These are phyloP conservation scores for Rousettus madagascariensis DNA, from an alignment of 2,797 vertebrate genomes.

Conservation along the genomic window DNA sequence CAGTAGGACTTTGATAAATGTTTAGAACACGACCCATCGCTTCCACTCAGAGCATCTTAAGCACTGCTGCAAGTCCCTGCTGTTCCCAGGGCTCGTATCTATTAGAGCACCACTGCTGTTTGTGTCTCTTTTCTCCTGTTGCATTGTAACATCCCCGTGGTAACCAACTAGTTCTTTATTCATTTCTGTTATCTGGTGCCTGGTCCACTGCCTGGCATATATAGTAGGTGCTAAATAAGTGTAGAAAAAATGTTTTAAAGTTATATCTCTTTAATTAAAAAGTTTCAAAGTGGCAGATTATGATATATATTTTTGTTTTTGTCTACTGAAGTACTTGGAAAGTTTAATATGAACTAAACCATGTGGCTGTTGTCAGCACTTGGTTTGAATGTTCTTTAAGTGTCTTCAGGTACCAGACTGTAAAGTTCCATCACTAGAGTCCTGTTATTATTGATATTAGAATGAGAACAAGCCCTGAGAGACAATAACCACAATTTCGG, in stretches of 20 bases:
- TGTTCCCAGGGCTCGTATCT: not conserved
- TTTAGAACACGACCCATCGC: not conserved
- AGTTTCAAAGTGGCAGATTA: not conserved
- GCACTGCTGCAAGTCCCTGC: not conserved
- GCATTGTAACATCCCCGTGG: not conserved
- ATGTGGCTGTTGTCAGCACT: conserved; percentile 1
- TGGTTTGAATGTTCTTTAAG: conserved; percentile 33
- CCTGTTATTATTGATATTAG: not conserved
- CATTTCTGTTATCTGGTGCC: not conserved
- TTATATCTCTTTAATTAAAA: not conserved
- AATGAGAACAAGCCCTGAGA: not conserved
- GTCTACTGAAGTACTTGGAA: not conserved
- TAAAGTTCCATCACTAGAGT: not conserved
- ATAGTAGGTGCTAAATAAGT: not conserved
- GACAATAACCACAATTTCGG: not conserved
- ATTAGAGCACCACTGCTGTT: not conserved
- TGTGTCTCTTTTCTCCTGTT: not conserved
- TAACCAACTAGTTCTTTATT: not conserved
- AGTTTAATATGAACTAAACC: not conserved
- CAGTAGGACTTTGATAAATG: not conserved
- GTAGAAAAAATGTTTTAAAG: not conserved
- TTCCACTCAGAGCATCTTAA: not conserved
- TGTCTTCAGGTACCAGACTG: not conserved
- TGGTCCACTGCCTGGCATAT: not conserved
- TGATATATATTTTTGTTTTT: not conserved